A percentile compares a stretch with the other conserved stretches of the same genome.
Evolutionary conservation across 2,888 invertebrate genomes (phyloP).

Genomic region (Trichacis sp.): DNA sequence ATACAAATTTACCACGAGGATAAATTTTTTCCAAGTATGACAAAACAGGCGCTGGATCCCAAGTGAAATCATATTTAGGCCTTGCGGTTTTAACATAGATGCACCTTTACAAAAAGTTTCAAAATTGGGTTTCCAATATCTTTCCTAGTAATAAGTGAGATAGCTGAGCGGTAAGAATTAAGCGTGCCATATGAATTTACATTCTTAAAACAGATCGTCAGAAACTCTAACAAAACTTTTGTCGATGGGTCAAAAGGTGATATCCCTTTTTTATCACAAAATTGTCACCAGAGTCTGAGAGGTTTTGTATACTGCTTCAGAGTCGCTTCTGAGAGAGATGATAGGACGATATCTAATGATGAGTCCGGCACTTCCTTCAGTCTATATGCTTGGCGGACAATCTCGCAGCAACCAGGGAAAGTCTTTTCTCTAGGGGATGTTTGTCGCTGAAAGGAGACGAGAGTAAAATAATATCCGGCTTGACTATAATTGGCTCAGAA

Average conservation of each 20-base stretch:
- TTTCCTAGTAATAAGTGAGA: slow-evolving; percentile 4
- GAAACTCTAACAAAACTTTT: not conserved
- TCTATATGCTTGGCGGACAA: slow-evolving; percentile 46
- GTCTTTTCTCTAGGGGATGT: slow-evolving; percentile 43
- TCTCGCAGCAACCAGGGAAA: slow-evolving; percentile 51
- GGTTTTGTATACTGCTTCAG: slow-evolving; percentile 16
- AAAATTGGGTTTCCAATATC: not conserved
- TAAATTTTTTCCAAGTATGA: no score
- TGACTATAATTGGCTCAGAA: no score
- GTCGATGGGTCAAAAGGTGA: not conserved
- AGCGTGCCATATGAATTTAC: slow-evolving; percentile 9
- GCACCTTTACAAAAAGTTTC: slow-evolving; percentile 22
- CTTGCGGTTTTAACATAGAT: slow-evolving; percentile 13
- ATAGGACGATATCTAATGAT: slow-evolving; percentile 10
- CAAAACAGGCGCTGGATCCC: no score
- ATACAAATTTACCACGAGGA: no score
- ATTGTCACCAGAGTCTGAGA: slow-evolving; percentile 15
- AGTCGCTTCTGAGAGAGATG: not conserved
- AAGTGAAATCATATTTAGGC: slow-evolving; percentile 47
- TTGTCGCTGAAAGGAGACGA: slow-evolving; percentile 40
- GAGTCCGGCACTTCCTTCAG: slow-evolving; percentile 33
- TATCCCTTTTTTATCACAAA: not conserved
- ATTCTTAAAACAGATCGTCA: not conserved
- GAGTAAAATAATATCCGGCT: slow-evolving; percentile 33
- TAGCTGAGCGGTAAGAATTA: slow-evolving; percentile 10